phyloP scores from a whole-genome alignment of 2,888 invertebrate species.

The Amblyjoppa proteus region DNA sequence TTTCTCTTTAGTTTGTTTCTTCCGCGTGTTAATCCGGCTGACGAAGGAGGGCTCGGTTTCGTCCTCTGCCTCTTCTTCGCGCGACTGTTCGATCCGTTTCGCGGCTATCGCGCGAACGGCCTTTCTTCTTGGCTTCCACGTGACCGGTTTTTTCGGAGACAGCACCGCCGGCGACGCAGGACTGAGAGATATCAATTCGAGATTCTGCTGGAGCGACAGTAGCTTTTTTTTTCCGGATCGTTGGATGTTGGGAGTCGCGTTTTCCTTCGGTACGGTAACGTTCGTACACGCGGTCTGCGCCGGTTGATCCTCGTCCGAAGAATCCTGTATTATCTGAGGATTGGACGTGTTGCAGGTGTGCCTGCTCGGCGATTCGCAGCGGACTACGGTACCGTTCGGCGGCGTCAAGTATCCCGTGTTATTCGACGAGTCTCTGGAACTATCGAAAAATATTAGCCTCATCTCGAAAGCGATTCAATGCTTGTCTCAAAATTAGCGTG shows the following conservation, averaged over 20 bases:
- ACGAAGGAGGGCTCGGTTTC: conserved; percentile 18
- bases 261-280: conserved; percentile 19
- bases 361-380: conserved; percentile 39
- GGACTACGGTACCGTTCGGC: conserved; percentile 24
- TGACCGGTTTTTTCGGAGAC: conserved; percentile 38
- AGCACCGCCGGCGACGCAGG: conserved; percentile 67
- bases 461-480: neutral
- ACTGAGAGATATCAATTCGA: conserved; percentile 75
- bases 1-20: conserved; percentile 59
- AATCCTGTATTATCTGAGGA: conserved; percentile 60
- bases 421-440: conserved; percentile 20
- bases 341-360: conserved; percentile 5
- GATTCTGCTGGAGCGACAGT: conserved; percentile 73
- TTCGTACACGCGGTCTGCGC: neutral
- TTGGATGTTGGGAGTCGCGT: conserved; percentile 10
- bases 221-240: conserved; percentile 72
- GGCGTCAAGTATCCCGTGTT: conserved; percentile 24
- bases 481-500: neutral
- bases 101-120: conserved; percentile 48
- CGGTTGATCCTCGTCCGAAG: conserved; percentile 53
- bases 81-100: conserved; percentile 44
- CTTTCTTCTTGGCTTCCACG: conserved; percentile 57
- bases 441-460: neutral
- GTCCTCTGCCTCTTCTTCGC: conserved; percentile 38
- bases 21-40: conserved; percentile 26